These are phyloP conservation scores for Exocentrus adspersus DNA, from an alignment of 2,888 invertebrate genomes.

Conservation along the genomic window DNA sequence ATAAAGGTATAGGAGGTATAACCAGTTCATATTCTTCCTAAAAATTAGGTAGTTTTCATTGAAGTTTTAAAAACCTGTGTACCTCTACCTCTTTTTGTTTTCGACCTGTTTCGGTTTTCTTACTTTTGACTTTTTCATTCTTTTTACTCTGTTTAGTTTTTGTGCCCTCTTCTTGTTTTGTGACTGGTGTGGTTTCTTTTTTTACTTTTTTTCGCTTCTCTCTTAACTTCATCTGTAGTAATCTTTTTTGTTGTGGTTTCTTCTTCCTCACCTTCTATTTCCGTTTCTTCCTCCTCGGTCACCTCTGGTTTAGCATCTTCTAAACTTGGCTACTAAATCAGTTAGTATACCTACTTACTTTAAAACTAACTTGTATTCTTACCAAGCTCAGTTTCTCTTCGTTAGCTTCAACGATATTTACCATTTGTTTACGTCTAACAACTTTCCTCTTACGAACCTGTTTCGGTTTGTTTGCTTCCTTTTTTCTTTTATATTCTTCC, in stretches of 20 bases:
- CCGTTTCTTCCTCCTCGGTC: slow-evolving; percentile 9
- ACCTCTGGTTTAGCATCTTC: too few species aligned
- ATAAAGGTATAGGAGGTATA: slow-evolving; percentile 31
- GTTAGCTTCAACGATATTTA: slow-evolving; percentile 37
- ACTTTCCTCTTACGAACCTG: slow-evolving; percentile 32
- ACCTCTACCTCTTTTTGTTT: slow-evolving; percentile 11
- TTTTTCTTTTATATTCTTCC: slow-evolving; percentile 33
- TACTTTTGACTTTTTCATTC: slow-evolving; percentile 16
- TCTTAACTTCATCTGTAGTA: slow-evolving; percentile 1
- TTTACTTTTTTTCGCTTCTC: slow-evolving; percentile 25
- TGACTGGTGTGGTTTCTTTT: neutral
- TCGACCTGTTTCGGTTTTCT: neutral
- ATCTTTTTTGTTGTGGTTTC: too few species aligned
- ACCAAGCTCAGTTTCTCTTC: too few species aligned
- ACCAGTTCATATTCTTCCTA: slow-evolving; percentile 28
- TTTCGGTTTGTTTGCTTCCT: slow-evolving; percentile 20
- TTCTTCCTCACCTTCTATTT: slow-evolving; percentile 12
- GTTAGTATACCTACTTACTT: too few species aligned
- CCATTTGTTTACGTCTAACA: slow-evolving; percentile 32
- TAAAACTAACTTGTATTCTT: too few species aligned
- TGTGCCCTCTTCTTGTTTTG: slow-evolving; percentile 3
- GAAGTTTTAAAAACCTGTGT: neutral
- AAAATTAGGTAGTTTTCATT: slow-evolving; percentile 5
- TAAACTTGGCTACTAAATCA: too few species aligned
- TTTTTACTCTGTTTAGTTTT: slow-evolving; percentile 25